A percentile compares a stretch with the other conserved stretches of the same genome.
These are phyloP conservation scores for Eunapius fragilis DNA, from an alignment of 37 sponge, comb jelly and placozoan genomes.

Conservation along the genomic window DNA sequence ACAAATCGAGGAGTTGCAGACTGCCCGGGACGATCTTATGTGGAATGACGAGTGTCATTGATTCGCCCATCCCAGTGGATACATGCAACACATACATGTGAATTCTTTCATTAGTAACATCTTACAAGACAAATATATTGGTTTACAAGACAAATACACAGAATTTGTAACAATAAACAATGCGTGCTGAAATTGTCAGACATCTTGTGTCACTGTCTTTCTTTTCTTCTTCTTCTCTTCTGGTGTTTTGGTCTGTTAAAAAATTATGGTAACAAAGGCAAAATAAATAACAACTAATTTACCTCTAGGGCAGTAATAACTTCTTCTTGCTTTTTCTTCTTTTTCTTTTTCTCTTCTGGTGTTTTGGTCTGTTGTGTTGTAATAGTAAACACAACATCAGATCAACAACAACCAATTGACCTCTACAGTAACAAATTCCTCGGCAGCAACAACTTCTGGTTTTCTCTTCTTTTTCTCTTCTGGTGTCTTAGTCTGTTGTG, in stretches of 20 bases:
- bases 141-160: not conserved
- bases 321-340: slow-evolving; percentile 24
- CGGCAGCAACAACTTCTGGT: too few species aligned
- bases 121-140: not conserved
- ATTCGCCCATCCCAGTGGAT: too few species aligned
- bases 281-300: not conserved
- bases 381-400: not conserved
- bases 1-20: too few species aligned
- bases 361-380: not conserved
- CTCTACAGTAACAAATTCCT: slow-evolving; percentile 11
- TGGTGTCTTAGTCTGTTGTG: not conserved
- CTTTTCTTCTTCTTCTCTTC: slow-evolving; percentile 45
- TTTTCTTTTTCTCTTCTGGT: slow-evolving; percentile 27
- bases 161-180: not conserved
- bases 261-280: too few species aligned
- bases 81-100: too few species aligned
- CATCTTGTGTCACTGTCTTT: slow-evolving; percentile 25
- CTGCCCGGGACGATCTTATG: too few species aligned
- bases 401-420: not conserved
- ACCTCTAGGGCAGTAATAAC: not conserved
- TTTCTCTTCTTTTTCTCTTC: not conserved
- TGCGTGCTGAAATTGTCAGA: not conserved
- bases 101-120: too few species aligned
- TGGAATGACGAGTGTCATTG: too few species aligned
- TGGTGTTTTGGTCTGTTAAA: not conserved